Conservation (phyloP, 2,797 vertebrate species). For the Bradypus variegatus region DNA sequence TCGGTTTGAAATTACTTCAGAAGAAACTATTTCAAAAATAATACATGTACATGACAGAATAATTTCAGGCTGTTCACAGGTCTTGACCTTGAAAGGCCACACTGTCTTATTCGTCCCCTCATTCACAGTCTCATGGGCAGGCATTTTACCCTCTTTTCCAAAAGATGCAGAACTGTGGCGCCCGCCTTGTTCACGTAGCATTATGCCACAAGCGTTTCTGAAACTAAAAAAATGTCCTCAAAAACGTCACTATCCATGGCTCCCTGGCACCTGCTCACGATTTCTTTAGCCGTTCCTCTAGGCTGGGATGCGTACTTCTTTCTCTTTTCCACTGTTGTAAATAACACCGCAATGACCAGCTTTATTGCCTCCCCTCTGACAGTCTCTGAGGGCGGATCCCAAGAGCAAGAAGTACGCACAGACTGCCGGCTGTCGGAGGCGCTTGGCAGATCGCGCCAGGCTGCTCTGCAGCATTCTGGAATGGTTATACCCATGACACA, state of each 20-base stretch:
- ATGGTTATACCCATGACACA: neutral
- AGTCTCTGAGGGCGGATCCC: neutral
- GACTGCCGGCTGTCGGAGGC: neutral
- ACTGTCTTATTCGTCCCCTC: too few relatives aligned
- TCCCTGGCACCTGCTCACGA: too few relatives aligned
- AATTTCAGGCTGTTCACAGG: neutral
- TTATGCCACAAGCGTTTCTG: neutral
- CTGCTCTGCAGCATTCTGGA: neutral
- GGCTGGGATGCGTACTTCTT: neutral
- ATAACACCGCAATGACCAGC: neutral
- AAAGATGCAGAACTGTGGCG: neutral
- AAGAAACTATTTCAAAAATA: neutral
- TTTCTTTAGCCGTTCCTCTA: neutral
- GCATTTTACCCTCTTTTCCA: neutral
- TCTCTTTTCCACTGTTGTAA: neutral
- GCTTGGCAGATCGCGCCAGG: neutral
- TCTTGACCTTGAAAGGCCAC: neutral
- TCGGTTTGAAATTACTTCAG: slow-evolving; percentile 12
- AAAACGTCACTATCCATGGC: neutral
- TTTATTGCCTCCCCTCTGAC: neutral
- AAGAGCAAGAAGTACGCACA: neutral
- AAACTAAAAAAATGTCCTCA: neutral
- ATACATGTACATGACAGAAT: too few relatives aligned
- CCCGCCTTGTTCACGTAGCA: neutral
- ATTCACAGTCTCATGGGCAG: accelerated